Evolutionary conservation across 2,888 invertebrate species (phyloP).

Genomic region (Tortricodes alternella): DNA sequence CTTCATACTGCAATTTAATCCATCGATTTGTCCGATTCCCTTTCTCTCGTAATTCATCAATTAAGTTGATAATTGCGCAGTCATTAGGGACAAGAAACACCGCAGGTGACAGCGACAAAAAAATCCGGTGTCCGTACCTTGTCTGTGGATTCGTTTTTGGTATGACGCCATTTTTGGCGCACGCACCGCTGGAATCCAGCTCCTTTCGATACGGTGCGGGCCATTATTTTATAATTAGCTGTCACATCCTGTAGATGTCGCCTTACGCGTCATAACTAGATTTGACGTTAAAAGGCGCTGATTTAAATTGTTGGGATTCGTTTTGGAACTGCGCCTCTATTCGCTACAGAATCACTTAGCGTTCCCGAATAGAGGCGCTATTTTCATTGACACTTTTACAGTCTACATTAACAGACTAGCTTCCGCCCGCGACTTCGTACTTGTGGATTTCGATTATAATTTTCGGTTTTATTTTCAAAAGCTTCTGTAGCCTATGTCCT

Average conservation of each 20-base stretch:
- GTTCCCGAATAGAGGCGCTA: too few relatives aligned
- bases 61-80: constrained; percentile 22
- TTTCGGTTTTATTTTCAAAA: too few relatives aligned
- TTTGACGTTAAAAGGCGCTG: constrained; percentile 7
- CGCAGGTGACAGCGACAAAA: constrained; percentile 52
- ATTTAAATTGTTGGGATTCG: background rate
- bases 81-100: constrained; percentile 33
- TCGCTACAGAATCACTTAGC: too few relatives aligned
- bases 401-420: too few relatives aligned
- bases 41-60: constrained; percentile 19
- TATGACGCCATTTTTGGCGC: constrained; percentile 44
- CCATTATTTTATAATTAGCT: constrained; percentile 51
- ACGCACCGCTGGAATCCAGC: constrained; percentile 19
- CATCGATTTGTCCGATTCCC: constrained; percentile 23
- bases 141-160: constrained; percentile 42
- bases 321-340: too few relatives aligned
- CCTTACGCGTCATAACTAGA: constrained; percentile 28
- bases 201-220: background rate
- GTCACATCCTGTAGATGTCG: constrained; percentile 55
- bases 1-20: constrained; percentile 2
- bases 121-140: constrained; percentile 49
- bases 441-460: too few relatives aligned
- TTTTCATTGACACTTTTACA: too few relatives aligned
- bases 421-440: too few relatives aligned
- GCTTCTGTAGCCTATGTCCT: too few relatives aligned